phyloP scores from a whole-genome alignment of 2,113 vertebrate species.

The Oreotrochilus melanogaster region DNA sequence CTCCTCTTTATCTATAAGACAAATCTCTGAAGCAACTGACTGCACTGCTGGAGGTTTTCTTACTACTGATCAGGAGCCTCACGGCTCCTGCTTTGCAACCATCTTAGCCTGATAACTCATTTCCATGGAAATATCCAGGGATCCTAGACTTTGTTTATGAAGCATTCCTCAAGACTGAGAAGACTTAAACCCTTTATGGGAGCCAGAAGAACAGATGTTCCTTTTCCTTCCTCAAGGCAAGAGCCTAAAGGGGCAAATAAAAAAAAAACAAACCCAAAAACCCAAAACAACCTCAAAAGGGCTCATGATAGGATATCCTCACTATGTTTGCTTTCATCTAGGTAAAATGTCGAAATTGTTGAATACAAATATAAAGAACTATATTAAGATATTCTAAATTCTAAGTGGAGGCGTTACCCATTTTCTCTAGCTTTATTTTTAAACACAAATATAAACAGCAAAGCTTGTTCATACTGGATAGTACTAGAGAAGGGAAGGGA shows the following conservation, averaged over 20 bases:
- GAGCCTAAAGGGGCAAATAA: background rate
- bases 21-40: background rate
- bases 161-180: conserved; percentile 64
- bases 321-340: background rate
- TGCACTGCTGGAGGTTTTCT: background rate
- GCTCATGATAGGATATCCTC: background rate
- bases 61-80: background rate
- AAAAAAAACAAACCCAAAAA: too few species aligned
- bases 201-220: conserved; percentile 60
- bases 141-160: conserved; percentile 72
- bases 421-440: conserved; percentile 12
- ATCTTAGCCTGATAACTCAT: background rate
- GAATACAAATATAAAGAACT: background rate
- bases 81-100: background rate
- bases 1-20: background rate
- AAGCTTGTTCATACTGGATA: background rate
- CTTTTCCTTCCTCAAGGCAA: conserved; percentile 15
- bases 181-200: conserved; percentile 56
- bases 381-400: background rate
- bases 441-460: background rate
- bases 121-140: conserved; percentile 64
- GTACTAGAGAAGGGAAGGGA: background rate
- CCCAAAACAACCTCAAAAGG: background rate
- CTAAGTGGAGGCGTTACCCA: background rate
- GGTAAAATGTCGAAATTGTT: background rate